Evolutionary conservation across 1,140 invertebrate genomes (phyloP).

Genomic region (Pemphigus obesinymphae): DNA sequence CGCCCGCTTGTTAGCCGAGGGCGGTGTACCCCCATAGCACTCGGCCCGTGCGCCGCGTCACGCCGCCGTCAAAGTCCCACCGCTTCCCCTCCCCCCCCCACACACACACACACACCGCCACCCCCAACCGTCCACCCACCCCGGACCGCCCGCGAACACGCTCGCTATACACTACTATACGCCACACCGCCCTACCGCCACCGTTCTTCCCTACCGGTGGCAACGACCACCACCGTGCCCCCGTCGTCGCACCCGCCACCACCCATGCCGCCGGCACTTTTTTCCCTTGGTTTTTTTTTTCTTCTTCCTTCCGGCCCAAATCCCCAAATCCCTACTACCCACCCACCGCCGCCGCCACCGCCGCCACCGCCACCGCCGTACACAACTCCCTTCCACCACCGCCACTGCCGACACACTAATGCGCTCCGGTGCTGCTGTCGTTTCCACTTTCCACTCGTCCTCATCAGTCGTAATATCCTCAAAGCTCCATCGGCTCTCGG

Average conservation of each 20-base stretch:
- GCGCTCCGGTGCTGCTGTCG: background rate
- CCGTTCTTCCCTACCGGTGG: background rate
- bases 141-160: background rate
- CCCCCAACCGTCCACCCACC: background rate
- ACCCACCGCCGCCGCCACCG: background rate
- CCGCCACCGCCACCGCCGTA: background rate
- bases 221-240: background rate
- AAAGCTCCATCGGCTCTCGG: conserved; percentile 30
- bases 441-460: background rate
- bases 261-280: background rate
- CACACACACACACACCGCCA: background rate
- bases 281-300: conserved; percentile 16
- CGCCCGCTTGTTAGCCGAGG: background rate
- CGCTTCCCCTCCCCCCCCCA: background rate
- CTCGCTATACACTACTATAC: conserved; percentile 5
- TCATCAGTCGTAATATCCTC: conserved; percentile 33
- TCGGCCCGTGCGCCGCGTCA: conserved; percentile 25
- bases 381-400: conserved; percentile 1
- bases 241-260: background rate
- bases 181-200: too few relatives aligned
- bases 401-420: conserved; percentile 1
- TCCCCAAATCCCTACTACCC: conserved; percentile 21
- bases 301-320: conserved; percentile 33
- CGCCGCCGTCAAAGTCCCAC: conserved; percentile 22
- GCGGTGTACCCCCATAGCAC: background rate